Evolutionary conservation across 1,140 invertebrate genomes (phyloP), one percentile per base, ranked within the genome.

Genomic region (Vanessa atalanta): DNA sequence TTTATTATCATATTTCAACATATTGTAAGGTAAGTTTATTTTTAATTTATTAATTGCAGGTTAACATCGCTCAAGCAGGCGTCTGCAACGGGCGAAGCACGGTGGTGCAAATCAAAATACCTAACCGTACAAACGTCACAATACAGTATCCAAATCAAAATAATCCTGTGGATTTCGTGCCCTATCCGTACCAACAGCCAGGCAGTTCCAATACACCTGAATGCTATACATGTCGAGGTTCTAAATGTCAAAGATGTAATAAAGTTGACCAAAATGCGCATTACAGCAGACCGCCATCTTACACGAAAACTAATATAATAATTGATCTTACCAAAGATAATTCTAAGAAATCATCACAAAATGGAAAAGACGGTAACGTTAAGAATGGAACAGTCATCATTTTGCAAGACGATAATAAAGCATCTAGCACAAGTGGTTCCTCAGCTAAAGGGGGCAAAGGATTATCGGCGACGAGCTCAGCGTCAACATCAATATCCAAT

Each of bases 31-130:
- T 51, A 51, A n/a, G 12, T 15, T 51, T 6, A 31, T 31, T 31
- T 31, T 0, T 31, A 31, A 31, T 31, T 23, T 57, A 16, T 53
- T 69, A 51, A 48, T 84, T 85, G 70, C 76, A 87, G 85, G 77
- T 72, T 48, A 53, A 76, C n/a, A 50, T 61, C 20, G 15, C 53
- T 67, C 31, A 84, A 37, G 71, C 82, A 14, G 64, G 71, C 31
- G 77, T 71, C 15, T 83, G 83, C 67, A 80, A 75, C 48, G 77
- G 71, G 9, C 67, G 73, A 69, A 83, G 75, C 23, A 85, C 83
- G 2, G 78, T 81, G 11, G 71, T 86, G 57, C 76, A 83, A 68
- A 67, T 85, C 57, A 83, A 79, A 69, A 66, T 85, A 57, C 84
- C 84, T 12, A 57, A 70, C 9, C 55, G 66, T 4, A 73, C 83